These are phyloP conservation scores for Cavia porcellus DNA, from an alignment of 2,113 vertebrate species.

Conservation along the genomic window DNA sequence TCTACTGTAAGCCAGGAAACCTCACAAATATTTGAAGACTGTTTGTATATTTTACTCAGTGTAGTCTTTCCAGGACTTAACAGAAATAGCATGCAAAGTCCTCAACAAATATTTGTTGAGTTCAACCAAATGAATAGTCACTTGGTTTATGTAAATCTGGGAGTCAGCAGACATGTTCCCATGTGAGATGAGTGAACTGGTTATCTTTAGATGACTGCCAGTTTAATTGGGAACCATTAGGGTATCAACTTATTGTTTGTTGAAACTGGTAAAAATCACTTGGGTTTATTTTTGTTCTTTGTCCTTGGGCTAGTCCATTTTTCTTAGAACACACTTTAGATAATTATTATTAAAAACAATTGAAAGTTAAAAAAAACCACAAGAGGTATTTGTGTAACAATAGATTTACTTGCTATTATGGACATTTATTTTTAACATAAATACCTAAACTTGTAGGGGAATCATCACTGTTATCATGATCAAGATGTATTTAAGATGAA, in stretches of 20 bases:
- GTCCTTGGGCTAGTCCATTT: slow-evolving; percentile 2
- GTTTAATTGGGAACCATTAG: neutral
- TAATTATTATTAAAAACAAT: slow-evolving; percentile 9
- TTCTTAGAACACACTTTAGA: neutral
- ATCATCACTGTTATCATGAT: neutral
- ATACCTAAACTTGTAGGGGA: neutral
- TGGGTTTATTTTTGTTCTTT: neutral
- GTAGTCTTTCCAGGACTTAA: slow-evolving; percentile 11
- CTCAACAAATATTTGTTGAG: neutral
- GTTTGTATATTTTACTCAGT: neutral
- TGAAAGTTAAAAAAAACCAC: slow-evolving; percentile 8
- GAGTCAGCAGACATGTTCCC: neutral
- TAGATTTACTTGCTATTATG: neutral
- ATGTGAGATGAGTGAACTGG: neutral
- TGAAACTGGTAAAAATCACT: neutral
- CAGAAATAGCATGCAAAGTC: neutral
- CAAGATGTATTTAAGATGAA: neutral
- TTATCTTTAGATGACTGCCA: neutral
- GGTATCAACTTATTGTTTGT: neutral
- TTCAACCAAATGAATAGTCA: neutral
- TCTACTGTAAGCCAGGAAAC: neutral
- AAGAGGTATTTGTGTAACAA: neutral
- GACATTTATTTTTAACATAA: slow-evolving; percentile 26
- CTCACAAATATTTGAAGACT: neutral
- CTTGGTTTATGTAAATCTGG: neutral